Base-by-base conservation (phyloP, 2,797 vertebrate genomes). In the Amazona finschi region DNA sequence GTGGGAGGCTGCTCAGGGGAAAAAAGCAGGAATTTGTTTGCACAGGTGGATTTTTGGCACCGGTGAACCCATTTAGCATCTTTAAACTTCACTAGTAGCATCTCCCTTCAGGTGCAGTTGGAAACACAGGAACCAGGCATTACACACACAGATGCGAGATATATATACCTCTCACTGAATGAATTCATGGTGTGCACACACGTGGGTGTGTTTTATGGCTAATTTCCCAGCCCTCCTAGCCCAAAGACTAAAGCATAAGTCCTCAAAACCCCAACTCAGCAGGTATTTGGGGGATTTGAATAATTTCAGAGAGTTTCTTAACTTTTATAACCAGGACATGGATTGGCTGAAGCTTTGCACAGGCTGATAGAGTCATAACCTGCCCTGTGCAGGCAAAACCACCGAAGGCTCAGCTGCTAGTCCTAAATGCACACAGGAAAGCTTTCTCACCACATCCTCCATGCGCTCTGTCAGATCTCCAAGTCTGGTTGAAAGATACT, bases 21-120 rank as follows among this genome's bases (percentile, higher is more conserved):
- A 27, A 33, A 11, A 22, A n/a, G 66, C 46, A 75, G 39, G 57
- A 67, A 16, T 66, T 79, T 38, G 15, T 41, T 72, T 7, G 2
- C 27, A 8, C 27, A 20, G 55, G 65, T 46, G 57, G 36, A 43
- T 78, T 89, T 89, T 15, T 7, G 12, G 61, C 74, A 16, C 43
- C 25, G 11, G 0, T 0, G 3, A 43, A 27, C 1, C 25, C 0
- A 0, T 55, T 33, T 4, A 12, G 55, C 28, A 82, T 17, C 85
- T 80, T 18, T 22, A 50, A 52, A 57, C 5, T 18, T 31, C 41
- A 10, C 1, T 5, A 36, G 38, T 3, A 27, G 20, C 43, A 33
- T 58, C 22, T 49, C 25, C 52, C 50, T 21, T 74, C 69, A 80
- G 80, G 77, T 76, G 33, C 41, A 53, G 55, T 15, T 79, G 39